Base-by-base conservation (phyloP, 2,797 vertebrate species). In the Rhabdomys pumilio region DNA sequence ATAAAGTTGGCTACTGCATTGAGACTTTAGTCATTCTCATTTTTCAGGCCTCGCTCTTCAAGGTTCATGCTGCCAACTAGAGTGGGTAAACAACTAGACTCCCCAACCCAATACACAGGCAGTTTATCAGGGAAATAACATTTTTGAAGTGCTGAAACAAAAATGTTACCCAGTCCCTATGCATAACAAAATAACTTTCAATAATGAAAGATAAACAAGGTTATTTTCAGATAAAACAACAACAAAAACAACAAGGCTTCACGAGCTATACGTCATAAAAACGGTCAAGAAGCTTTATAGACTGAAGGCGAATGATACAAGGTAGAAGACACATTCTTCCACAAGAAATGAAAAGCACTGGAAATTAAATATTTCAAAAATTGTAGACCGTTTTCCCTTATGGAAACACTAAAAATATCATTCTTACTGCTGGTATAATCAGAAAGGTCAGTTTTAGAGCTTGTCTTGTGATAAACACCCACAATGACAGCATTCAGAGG, bases 171-270 rank as follows among this genome's bases (percentile, higher is more conserved):
- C 15, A 81, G 15, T 69, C 75, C 65, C 47, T 50, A 50, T 26
- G 85, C 3, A 65, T 73, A 81, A 41, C 31, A 73, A 67, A 94
- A 59, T 47, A 80, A 34, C 53, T 20, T 88, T 95, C 31, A 55
- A 75, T 89, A 65, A 80, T 17, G 17, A 90, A 77, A 6, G 26
- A 80, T 89, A 91, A 96, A 69, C 57, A 55, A 81, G n/a, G 38
- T 59, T 75, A 90, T 67, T 91, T 94, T 59, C n/a, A 93, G 77
- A 89, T 61, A 91, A 85, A 93, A 83, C 41, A 4, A 82, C 59
- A 55, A 44, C 75, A 93, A 76, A 12, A 13, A 76, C 17, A 13
- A 65, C 9, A 77, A 85, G 38, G 34, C 81, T 81, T 38, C 7
- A 91, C 47, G 15, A 91, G 44, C 65, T 44, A 3, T 57, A 6